Conservation (phyloP, 2,113 vertebrate genomes). For the Plectropomus leopardus region DNA sequence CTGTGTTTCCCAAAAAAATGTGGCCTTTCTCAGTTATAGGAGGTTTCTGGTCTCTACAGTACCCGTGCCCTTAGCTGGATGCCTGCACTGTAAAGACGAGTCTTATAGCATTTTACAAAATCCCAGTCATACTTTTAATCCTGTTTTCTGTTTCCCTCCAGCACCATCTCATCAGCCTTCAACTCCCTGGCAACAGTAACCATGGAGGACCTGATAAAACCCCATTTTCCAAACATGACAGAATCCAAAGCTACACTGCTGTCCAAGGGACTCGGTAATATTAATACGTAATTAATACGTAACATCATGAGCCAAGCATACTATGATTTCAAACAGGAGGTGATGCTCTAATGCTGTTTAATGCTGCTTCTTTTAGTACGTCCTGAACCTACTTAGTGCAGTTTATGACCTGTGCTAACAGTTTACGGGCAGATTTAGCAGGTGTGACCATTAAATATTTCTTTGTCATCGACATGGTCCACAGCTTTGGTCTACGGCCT, state of each 20-base stretch:
- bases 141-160: constrained; percentile 59
- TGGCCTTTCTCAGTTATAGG: background rate
- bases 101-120: background rate
- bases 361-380: background rate
- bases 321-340: background rate
- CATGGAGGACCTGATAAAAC: constrained; percentile 96
- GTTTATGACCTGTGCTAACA: background rate
- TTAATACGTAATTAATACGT: no score
- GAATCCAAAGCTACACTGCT: constrained; percentile 89
- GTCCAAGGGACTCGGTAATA: constrained; percentile 93
- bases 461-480: background rate
- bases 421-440: no score
- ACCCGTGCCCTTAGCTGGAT: background rate
- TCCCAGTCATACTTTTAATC: background rate
- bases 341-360: background rate
- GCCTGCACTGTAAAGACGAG: background rate
- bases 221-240: constrained; percentile 87
- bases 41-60: background rate
- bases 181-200: constrained; percentile 97
- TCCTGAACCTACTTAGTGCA: background rate
- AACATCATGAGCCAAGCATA: no score
- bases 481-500: constrained; percentile 92
- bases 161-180: constrained; percentile 98
- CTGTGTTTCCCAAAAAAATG: background rate
- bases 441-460: background rate